These are phyloP conservation scores for Saxicola maurus DNA, from an alignment of 2,797 vertebrate species.

Conservation along the genomic window DNA sequence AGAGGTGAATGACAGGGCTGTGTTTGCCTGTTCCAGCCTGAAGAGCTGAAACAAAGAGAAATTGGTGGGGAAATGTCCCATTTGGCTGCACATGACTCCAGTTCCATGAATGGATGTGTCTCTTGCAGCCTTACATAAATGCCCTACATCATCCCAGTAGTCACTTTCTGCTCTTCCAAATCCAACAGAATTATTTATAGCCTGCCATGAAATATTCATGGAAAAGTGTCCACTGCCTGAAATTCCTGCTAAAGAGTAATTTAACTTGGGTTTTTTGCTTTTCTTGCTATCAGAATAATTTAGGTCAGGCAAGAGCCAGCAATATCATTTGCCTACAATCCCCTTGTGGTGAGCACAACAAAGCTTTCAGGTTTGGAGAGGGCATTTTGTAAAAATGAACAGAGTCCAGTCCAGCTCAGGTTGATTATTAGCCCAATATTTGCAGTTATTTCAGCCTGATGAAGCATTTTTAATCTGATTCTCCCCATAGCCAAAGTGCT, in stretches of 20 bases:
- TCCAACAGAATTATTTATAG: slow-evolving; percentile 68
- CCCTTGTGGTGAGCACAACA: not conserved
- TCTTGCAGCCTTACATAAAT: slow-evolving; percentile 55
- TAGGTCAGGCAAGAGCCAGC: slow-evolving; percentile 38
- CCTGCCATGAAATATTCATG: slow-evolving; percentile 60
- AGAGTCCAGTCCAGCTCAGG: not conserved
- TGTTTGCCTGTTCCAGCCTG: not conserved
- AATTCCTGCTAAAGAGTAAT: slow-evolving; percentile 55
- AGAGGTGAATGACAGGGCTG: not conserved
- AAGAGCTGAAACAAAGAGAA: not conserved
- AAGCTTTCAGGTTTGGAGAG: not conserved
- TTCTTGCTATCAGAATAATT: slow-evolving; percentile 33
- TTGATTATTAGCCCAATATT: not conserved
- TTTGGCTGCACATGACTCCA: not conserved
- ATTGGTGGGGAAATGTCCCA: not conserved
- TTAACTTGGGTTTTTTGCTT: slow-evolving; percentile 35
- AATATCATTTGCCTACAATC: not conserved
- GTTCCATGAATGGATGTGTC: not conserved
- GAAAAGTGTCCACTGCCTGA: slow-evolving; percentile 50
- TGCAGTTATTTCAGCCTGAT: not conserved
- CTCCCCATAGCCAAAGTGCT: rapidly evolving
- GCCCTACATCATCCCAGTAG: slow-evolving; percentile 52
- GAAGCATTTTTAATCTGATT: not conserved
- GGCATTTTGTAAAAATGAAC: not conserved
- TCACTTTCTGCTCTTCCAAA: slow-evolving; percentile 65